Percentiles rank a stretch among this genome's conserved stretches.
Conservation (phyloP, 2,797 vertebrate genomes). For the Borostomias antarcticus region DNA sequence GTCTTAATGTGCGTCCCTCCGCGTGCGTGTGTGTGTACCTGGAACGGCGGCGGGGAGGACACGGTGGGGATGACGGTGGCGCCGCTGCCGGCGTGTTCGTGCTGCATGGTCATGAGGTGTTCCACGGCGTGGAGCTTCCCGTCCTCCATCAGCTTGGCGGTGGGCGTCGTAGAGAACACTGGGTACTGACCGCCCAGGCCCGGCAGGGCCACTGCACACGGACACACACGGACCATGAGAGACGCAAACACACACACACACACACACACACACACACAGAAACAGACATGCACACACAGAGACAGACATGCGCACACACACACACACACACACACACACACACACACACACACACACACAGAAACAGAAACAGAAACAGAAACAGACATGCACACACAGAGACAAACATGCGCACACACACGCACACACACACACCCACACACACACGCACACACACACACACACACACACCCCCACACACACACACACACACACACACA, state of each 20-base stretch:
- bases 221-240: constrained; percentile 36
- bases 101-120: constrained; percentile 94
- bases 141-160: constrained; percentile 93
- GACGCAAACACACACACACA: neutral
- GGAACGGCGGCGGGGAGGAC: constrained; percentile 95
- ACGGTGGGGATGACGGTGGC: constrained; percentile 85
- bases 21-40: constrained; percentile 76
- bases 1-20: neutral
- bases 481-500: constrained; percentile 40
- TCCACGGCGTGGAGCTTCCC: constrained; percentile 93
- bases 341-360: neutral
- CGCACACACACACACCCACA: neutral
- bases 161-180: constrained; percentile 85
- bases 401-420: neutral
- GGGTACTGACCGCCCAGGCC: constrained; percentile 91
- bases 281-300: constrained; percentile 33
- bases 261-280: constrained; percentile 1
- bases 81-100: constrained; percentile 82
- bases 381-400: neutral
- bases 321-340: neutral
- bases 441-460: neutral
- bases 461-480: neutral
- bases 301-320: constrained; percentile 6
- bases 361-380: constrained; percentile 5
- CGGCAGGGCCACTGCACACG: constrained; percentile 86